Evolutionary conservation across 2,888 invertebrate genomes (phyloP), one percentile per base, ranked within the genome.

Genomic region (Leptinotarsa rubiginosa): DNA sequence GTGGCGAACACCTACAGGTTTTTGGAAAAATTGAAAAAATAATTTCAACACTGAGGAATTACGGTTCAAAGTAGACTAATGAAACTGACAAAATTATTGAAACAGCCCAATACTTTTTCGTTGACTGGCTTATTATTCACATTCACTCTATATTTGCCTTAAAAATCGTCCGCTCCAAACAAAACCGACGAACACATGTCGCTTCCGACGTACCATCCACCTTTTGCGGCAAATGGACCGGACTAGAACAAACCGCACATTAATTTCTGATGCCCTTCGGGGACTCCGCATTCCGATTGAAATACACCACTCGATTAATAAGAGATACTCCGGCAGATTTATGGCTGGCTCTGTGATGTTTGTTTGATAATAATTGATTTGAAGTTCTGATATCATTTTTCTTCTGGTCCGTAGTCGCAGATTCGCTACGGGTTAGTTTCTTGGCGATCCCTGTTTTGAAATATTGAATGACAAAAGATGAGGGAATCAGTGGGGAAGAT

Each of bases 291-390:
- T 76, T 80, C 74, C 82, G 81, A 81, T 81, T 82, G 82, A 81
- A 83, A 81, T 81, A 83, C 82, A 83, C 82, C 81, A 79, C 80
- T 80, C 81, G 82, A 82, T 83, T 83, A 83, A 83, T 84, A 83
- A 83, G 82, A 82, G 82, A 83, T 81, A 80, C 81, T 81, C 77
- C 74, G 80, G 80, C 79, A 80, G 83, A 83, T 84, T 83, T 83
- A 83, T 84, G 72, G 78, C 76, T 75, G 79, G 73, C 78, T 79
- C 77, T n/a, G 41, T 75, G 79, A 79, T 80, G 72, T 79, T 74
- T 74, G 74, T 77, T 73, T 77, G 80, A 80, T 78, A 76, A 78
- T 81, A 81, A 81, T 81, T 81, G 80, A 81, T 81, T 81, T 72
- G 75, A 75, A 77, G 77, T 76, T 77, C 78, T 78, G 77, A 78